Percentiles rank a stretch among this genome's conserved stretches.
phyloP scores from a whole-genome alignment of 1,140 invertebrate genomes.

The Berghia stephanieae region DNA sequence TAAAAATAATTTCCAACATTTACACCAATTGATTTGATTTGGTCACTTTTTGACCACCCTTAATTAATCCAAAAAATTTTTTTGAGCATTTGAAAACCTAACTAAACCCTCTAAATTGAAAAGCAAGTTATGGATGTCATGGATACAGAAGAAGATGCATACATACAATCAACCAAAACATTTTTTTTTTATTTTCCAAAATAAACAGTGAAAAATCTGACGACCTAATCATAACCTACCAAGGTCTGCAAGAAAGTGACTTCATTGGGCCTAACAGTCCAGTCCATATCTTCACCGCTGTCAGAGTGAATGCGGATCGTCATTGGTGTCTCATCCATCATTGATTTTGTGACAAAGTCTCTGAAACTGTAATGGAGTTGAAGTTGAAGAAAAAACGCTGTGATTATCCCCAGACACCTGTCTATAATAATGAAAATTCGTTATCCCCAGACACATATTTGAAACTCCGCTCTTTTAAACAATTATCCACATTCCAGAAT shows the following conservation, averaged over 20 bases:
- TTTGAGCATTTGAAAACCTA: background rate
- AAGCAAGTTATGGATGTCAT: background rate
- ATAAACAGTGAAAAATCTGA: too few species aligned
- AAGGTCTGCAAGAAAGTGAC: conserved; percentile 55
- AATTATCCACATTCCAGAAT: background rate
- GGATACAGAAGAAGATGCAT: background rate
- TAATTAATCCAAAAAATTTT: background rate
- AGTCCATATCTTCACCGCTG: conserved; percentile 58
- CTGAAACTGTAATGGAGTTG: background rate
- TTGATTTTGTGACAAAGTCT: background rate
- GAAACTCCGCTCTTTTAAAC: background rate
- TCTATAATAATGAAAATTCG: background rate
- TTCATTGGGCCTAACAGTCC: conserved; percentile 61
- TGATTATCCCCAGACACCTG: background rate
- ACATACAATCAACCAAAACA: background rate
- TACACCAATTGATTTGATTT: too few species aligned
- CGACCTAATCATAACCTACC: too few species aligned
- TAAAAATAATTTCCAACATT: too few species aligned
- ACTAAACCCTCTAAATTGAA: background rate
- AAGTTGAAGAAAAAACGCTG: background rate
- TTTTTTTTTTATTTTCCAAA: background rate
- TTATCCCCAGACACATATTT: background rate
- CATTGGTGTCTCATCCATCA: conserved; percentile 45
- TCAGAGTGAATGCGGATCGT: conserved; percentile 55
- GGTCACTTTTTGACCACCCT: too few species aligned